phyloP scores from a whole-genome alignment of 1,140 invertebrate species.

The Coptotermes formosanus region DNA sequence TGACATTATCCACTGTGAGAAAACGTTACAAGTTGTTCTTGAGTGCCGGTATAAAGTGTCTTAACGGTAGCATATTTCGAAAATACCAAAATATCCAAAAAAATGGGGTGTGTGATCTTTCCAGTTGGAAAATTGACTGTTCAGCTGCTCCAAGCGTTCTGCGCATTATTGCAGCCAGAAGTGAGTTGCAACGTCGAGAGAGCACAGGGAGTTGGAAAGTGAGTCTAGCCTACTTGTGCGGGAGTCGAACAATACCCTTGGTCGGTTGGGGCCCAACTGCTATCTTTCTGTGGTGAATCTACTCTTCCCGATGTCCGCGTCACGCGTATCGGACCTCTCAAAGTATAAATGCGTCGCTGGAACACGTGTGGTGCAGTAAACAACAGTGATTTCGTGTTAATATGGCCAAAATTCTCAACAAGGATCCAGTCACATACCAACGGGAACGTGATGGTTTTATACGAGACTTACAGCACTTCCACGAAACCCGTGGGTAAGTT shows the following conservation, averaged over 20 bases:
- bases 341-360: conserved; percentile 38
- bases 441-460: conserved; percentile 73
- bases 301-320: conserved; percentile 40
- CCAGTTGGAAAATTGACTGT: neutral
- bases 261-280: conserved; percentile 42
- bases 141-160: conserved; percentile 30
- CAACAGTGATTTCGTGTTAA: conserved; percentile 40
- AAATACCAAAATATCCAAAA: neutral
- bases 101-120: neutral
- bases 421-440: conserved; percentile 68
- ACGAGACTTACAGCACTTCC: conserved; percentile 77
- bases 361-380: conserved; percentile 38
- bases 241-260: conserved; percentile 42
- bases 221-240: conserved; percentile 42
- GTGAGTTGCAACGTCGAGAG: conserved; percentile 35
- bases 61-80: neutral
- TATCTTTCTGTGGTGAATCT: conserved; percentile 41
- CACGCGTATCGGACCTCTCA: conserved; percentile 40
- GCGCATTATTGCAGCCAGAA: conserved; percentile 35
- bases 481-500: conserved; percentile 78
- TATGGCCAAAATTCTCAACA: conserved; percentile 69
- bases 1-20: conserved; percentile 23
- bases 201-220: conserved; percentile 41
- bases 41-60: neutral
- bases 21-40: conserved; percentile 9